phyloP scores from a whole-genome alignment of 2,888 invertebrate species.

The Herminia tarsipennalis region DNA sequence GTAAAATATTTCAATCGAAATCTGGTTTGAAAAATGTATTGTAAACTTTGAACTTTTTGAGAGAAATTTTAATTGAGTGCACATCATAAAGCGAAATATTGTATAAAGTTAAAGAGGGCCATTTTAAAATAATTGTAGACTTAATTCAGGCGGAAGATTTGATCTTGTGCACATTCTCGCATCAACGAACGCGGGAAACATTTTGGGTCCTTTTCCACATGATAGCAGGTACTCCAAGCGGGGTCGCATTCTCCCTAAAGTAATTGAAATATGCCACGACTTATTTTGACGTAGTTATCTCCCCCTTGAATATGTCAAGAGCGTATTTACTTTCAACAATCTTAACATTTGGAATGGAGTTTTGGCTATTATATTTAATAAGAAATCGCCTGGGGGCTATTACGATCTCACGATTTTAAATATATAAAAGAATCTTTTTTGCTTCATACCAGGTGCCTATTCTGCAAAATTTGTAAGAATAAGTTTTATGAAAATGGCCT shows the following conservation, averaged over 20 bases:
- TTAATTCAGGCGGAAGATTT: slow-evolving; percentile 4
- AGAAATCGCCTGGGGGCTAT: slow-evolving; percentile 15
- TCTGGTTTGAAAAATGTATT: too few species aligned
- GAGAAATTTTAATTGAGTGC: background rate
- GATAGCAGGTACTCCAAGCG: slow-evolving; percentile 15
- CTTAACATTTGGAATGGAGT: slow-evolving; percentile 14
- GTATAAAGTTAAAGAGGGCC: background rate
- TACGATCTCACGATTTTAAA: too few species aligned
- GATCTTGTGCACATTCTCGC: slow-evolving; percentile 2
- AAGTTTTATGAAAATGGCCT: slow-evolving; percentile 17
- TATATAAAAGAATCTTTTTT: too few species aligned
- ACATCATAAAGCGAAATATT: background rate
- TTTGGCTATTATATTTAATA: slow-evolving; percentile 11
- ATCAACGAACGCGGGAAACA: slow-evolving; percentile 13
- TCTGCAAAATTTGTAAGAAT: slow-evolving; percentile 7
- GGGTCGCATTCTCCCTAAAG: slow-evolving; percentile 16
- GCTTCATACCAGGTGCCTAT: slow-evolving; percentile 11
- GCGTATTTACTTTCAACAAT: slow-evolving; percentile 17
- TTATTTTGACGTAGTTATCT: slow-evolving; percentile 19
- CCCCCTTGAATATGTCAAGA: slow-evolving; percentile 15
- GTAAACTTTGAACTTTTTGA: too few species aligned
- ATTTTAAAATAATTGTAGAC: background rate
- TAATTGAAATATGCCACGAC: slow-evolving; percentile 38
- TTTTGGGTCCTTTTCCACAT: slow-evolving; percentile 25
- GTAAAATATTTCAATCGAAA: too few species aligned